Base-by-base conservation (phyloP, 1,140 invertebrate species). In the Drosophila pruinosa region DNA sequence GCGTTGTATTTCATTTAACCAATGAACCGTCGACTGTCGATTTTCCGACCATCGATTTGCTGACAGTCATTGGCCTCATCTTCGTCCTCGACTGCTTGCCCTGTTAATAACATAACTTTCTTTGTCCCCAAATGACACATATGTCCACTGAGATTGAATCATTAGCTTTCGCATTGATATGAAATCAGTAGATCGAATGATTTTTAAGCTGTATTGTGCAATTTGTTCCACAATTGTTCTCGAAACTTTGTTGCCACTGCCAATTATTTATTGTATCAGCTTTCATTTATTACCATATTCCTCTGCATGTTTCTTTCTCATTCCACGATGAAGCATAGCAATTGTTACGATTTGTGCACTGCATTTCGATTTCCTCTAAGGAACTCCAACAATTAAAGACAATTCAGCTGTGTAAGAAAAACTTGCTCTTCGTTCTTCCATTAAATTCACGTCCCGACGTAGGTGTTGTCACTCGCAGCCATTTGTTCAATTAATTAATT, bases 241-340 rank as follows among this genome's bases (percentile, higher is more conserved):
- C n/a, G n/a, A n/a, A n/a, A n/a, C 52, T 3, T 12, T 28, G 24
- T 75, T 56, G 69, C 79, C 62, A 74, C 61, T 78, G 67, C 62
- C 67, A 78, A 78, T 72, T 0, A 59, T 31, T 71, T 78, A 68
- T 63, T 47, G 56, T 72, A 75, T 65, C 79, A 72, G 75, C 62
- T 68, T 47, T 75, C 62, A 83, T 71, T 71, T 67, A 48, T 54
- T 52, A 45, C 52, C 45, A 50, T 75, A 67, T 58, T 45, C 43
- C 0, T 12, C 31, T 10, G n/a, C 41, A 28, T 7, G 8, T 36
- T 19, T 4, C 45, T 52, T 47, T 28, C 10, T 39, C 31, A 7
- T 34, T 21, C 17, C 14, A n/a, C n/a, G n/a, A n/a, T n/a, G 21
- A 22, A 6, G 22, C 22, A 24, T 47, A 28, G 24, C 38, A 63